Percentiles rank a stretch among this genome's conserved stretches.
Evolutionary conservation across 2,113 vertebrate genomes (phyloP).

Genomic region (Ascaphus truei): DNA sequence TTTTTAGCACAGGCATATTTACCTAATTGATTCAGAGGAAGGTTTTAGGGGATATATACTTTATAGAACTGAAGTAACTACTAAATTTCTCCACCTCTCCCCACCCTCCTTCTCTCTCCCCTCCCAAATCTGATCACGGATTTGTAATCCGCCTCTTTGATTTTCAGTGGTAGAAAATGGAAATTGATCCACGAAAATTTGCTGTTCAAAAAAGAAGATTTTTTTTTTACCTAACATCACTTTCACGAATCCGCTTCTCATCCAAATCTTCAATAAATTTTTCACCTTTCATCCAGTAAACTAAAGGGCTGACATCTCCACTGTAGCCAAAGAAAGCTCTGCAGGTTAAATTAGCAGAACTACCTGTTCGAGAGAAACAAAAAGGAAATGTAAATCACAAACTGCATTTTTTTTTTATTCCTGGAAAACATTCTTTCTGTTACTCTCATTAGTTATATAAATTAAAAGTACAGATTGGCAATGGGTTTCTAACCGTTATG

Average conservation of each 20-base stretch:
- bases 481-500: background rate
- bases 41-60: too few species aligned
- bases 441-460: slow-evolving; percentile 23
- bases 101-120: too few species aligned
- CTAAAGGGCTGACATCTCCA: slow-evolving; percentile 90
- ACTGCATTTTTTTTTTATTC: background rate
- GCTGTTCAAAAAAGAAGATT: slow-evolving; percentile 21
- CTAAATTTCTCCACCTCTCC: too few species aligned
- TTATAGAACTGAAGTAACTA: too few species aligned
- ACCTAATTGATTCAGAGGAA: too few species aligned
- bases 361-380: slow-evolving; percentile 69
- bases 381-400: slow-evolving; percentile 41
- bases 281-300: slow-evolving; percentile 99
- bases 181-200: too few species aligned
- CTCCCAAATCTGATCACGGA: too few species aligned
- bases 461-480: background rate
- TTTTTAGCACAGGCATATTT: too few species aligned
- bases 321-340: slow-evolving; percentile 96
- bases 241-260: slow-evolving; percentile 90
- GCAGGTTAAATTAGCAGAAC: slow-evolving; percentile 90
- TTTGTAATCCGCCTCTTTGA: too few species aligned
- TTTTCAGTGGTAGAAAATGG: too few species aligned
- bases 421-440: slow-evolving; percentile 31
- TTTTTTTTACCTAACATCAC: slow-evolving; percentile 91
- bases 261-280: slow-evolving; percentile 98